phyloP scores from a whole-genome alignment of 2,113 vertebrate genomes.

The Misgurnus mizolepis region DNA sequence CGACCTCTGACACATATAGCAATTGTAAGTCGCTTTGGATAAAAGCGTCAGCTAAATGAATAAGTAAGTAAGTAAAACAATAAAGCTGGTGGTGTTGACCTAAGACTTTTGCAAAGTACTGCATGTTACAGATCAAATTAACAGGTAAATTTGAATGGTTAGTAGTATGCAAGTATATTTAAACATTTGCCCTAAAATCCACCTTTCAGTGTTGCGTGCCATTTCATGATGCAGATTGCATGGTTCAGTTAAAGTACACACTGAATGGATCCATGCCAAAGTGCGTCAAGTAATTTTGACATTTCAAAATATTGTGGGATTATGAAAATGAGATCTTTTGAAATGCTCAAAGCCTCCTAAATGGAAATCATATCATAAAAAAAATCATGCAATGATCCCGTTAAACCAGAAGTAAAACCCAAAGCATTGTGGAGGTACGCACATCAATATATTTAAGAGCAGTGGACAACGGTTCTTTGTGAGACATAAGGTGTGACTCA shows the following conservation, averaged over 20 bases:
- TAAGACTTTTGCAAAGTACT: too few species aligned
- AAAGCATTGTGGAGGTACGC: constrained; percentile 12
- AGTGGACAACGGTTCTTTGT: constrained; percentile 24
- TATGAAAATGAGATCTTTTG: neutral
- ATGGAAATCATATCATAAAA: neutral
- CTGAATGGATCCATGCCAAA: constrained; percentile 6
- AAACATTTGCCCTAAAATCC: too few species aligned
- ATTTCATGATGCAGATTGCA: neutral
- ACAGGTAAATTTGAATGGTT: too few species aligned
- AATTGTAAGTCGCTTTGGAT: too few species aligned
- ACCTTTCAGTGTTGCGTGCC: too few species aligned
- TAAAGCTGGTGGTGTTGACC: too few species aligned
- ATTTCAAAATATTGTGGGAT: constrained; percentile 4
- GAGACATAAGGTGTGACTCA: constrained; percentile 22
- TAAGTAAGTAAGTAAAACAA: too few species aligned
- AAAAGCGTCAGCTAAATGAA: too few species aligned
- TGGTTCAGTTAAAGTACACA: constrained; percentile 32
- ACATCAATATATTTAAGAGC: constrained; percentile 16
- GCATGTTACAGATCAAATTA: too few species aligned
- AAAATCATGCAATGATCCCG: neutral
- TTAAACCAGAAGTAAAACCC: constrained; percentile 36
- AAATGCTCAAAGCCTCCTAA: neutral
- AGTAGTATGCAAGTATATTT: too few species aligned
- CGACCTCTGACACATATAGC: too few species aligned
- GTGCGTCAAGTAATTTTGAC: constrained; percentile 1